phyloP scores from a whole-genome alignment of 2,888 invertebrate species.

The Orchesellides sinensis region DNA sequence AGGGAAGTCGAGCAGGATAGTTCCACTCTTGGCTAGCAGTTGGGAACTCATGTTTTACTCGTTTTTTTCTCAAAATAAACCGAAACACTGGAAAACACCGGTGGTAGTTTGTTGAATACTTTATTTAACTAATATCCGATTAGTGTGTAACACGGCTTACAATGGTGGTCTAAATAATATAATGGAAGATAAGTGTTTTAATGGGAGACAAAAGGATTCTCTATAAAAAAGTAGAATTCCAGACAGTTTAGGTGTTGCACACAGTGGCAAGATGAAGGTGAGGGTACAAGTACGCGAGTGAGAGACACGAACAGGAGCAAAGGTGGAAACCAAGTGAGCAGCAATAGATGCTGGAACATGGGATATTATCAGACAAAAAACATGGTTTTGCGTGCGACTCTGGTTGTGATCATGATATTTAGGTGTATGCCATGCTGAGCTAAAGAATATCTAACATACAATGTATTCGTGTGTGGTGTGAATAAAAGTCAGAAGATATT shows the following conservation, averaged over 20 bases:
- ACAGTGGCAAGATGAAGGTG: no score
- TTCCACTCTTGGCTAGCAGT: constrained; percentile 45
- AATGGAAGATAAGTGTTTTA: neutral
- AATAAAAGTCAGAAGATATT: no score
- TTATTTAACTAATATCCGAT: neutral
- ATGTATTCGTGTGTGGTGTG: no score
- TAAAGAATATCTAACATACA: no score
- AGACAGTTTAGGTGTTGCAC: no score
- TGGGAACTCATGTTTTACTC: constrained; percentile 38
- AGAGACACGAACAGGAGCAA: neutral
- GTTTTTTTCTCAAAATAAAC: neutral
- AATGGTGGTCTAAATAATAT: neutral
- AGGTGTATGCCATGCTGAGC: no score
- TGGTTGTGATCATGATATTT: no score
- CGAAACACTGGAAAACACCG: neutral
- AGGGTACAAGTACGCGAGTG: neutral
- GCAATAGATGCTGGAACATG: constrained; percentile 7
- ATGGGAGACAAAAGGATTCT: neutral
- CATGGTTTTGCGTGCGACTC: no score
- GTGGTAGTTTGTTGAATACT: neutral
- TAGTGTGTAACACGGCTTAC: neutral
- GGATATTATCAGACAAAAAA: neutral
- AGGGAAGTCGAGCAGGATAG: constrained; percentile 60
- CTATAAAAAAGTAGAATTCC: neutral
- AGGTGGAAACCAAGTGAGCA: constrained; percentile 24